phyloP scores from a whole-genome alignment of 2,113 vertebrate species.

The Sinosuthora webbiana region DNA sequence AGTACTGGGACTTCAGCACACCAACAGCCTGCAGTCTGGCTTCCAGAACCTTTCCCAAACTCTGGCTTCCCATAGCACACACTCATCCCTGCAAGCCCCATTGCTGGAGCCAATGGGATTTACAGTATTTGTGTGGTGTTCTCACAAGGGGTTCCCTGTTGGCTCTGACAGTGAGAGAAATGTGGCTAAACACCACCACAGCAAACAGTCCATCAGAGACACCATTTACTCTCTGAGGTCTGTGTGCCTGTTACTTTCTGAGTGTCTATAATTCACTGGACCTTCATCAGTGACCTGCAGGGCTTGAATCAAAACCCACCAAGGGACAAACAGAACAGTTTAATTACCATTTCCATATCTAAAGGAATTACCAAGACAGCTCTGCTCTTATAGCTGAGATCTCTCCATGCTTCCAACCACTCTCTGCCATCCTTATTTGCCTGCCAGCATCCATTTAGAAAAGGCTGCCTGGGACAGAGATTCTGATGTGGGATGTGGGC shows the following conservation, averaged over 20 bases:
- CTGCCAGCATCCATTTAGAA: neutral
- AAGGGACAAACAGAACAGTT: neutral
- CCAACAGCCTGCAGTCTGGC: neutral
- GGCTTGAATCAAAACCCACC: neutral
- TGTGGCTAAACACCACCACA: neutral
- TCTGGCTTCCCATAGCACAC: neutral
- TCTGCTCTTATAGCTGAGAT: neutral
- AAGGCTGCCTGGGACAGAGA: neutral
- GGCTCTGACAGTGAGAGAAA: neutral
- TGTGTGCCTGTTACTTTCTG: neutral
- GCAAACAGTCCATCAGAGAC: neutral
- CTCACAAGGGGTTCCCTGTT: accelerated
- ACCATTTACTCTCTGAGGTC: neutral
- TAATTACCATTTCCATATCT: neutral
- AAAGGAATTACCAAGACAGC: neutral
- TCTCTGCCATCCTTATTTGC: neutral
- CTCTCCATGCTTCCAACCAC: neutral
- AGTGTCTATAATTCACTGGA: neutral
- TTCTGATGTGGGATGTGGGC: neutral
- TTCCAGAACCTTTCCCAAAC: neutral
- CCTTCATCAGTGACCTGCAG: neutral
- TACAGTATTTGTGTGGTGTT: neutral
- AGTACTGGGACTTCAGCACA: neutral
- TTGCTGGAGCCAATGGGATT: neutral
- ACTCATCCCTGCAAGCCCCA: neutral